Evolutionary conservation across 2,888 invertebrate genomes (phyloP), one percentile per base, ranked within the genome.

Genomic region (Ditula angustiorana): DNA sequence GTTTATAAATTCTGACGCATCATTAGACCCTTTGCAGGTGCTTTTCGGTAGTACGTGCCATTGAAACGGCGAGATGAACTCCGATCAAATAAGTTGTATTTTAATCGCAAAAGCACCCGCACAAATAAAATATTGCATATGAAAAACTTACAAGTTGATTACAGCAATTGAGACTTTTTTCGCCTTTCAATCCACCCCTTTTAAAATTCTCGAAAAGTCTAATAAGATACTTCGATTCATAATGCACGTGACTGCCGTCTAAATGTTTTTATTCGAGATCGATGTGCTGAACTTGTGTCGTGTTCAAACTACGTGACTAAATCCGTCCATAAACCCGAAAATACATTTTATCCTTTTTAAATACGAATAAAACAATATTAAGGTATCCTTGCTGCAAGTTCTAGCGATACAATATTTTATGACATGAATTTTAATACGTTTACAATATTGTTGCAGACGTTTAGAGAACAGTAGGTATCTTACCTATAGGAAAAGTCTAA

Each of bases 221-320:
- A n/a, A n/a, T n/a, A n/a, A n/a, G n/a, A n/a, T n/a, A n/a, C n/a
- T n/a, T n/a, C n/a, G n/a, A n/a, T n/a, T n/a, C n/a, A n/a, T n/a
- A n/a, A n/a, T n/a, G n/a, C n/a, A 26, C 26, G 26, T 26, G 26
- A 3, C 5, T 26, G 19, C 24, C 16, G 30, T 65, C 60, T 47
- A n/a, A n/a, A n/a, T n/a, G n/a, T n/a, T 61, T 68, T 26, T 61
- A 64, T 68, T 58, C 21, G 55, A 56, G 61, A 62, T 68, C 55
- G 19, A 41, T 41, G 19, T 19, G 41, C 19, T 19, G n/a, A 19
- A 41, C 10, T 41, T 8, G 19, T 41, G 41, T 19, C 41, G 19
- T 41, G 41, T 41, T 41, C 8, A 19, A 41, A 41, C 19, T 41
- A 41, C 41, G 41, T 41, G 41, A 41, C 41, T 41, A 10, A 41